These are phyloP conservation scores for Euphydryas editha DNA, from an alignment of 2,888 invertebrate species.

Conservation along the genomic window DNA sequence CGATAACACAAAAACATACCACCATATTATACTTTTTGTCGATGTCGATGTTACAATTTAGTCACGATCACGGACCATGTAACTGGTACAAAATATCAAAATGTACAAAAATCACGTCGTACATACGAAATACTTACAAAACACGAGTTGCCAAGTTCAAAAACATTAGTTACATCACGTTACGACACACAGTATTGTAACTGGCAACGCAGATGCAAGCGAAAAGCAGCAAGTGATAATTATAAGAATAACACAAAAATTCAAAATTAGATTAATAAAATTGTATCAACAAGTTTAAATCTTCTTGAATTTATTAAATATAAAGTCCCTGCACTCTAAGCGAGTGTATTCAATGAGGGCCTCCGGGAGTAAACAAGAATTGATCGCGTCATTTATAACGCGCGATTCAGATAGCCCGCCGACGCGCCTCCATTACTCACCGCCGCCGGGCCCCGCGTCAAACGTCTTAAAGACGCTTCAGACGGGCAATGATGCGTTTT, in stretches of 20 bases:
- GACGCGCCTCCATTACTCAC: slow-evolving; percentile 51
- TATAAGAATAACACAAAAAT: neutral
- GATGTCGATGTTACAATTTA: too few species aligned
- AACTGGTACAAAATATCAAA: too few species aligned
- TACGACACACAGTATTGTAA: too few species aligned
- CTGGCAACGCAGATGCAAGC: neutral
- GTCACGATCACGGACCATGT: too few species aligned
- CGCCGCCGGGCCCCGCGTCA: slow-evolving; percentile 33
- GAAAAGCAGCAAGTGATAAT: neutral
- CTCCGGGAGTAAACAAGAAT: slow-evolving; percentile 67
- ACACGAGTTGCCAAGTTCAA: too few species aligned
- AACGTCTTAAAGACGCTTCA: slow-evolving; percentile 31
- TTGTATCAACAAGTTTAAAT: slow-evolving; percentile 1
- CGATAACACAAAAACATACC: too few species aligned
- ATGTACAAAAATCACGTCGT: too few species aligned
- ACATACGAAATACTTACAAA: too few species aligned
- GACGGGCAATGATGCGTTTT: slow-evolving; percentile 12
- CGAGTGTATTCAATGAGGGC: slow-evolving; percentile 48
- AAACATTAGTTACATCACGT: too few species aligned
- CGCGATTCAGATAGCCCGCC: slow-evolving; percentile 69
- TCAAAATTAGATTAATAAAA: too few species aligned
- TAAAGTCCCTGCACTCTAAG: slow-evolving; percentile 15
- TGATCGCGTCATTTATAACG: slow-evolving; percentile 77
- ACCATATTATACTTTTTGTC: too few species aligned
- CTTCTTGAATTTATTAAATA: slow-evolving; percentile 24